A percentile compares a stretch with the other conserved stretches of the same genome.
Evolutionary conservation across 2,888 invertebrate genomes (phyloP).

Genomic region (Galerucella calmariensis): DNA sequence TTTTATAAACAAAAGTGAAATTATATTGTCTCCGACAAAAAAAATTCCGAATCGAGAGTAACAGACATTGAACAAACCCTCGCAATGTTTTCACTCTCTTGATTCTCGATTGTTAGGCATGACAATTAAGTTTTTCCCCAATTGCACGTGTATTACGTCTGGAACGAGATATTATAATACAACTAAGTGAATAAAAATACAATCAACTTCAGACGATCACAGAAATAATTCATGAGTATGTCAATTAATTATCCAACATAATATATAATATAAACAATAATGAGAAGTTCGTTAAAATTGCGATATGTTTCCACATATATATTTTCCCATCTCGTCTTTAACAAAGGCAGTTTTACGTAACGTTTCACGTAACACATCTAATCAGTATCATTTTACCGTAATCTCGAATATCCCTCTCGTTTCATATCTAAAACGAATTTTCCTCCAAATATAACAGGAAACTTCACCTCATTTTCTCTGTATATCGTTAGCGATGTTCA

Average conservation of each 20-base stretch:
- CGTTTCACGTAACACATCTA: slow-evolving; percentile 2
- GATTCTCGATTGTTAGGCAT: too few species aligned
- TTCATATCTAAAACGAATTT: neutral
- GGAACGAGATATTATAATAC: too few species aligned
- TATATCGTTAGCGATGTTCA: neutral
- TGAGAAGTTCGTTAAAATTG: neutral
- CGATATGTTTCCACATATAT: neutral
- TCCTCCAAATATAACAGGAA: neutral
- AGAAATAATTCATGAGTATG: too few species aligned
- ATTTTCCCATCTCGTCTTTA: neutral
- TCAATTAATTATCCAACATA: neutral
- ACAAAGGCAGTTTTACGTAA: neutral
- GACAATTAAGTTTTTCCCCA: too few species aligned
- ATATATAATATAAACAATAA: neutral
- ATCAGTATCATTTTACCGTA: neutral
- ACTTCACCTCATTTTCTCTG: neutral
- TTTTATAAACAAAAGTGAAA: too few species aligned
- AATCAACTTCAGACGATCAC: too few species aligned
- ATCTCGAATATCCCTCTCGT: neutral
- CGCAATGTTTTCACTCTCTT: too few species aligned
- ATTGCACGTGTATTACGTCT: too few species aligned
- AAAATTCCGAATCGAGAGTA: too few species aligned
- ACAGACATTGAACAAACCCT: too few species aligned
- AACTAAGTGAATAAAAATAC: too few species aligned
- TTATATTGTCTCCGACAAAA: too few species aligned